Evolutionary conservation across 1,140 invertebrate species (phyloP).

Genomic region (Wiebesia pumilae): DNA sequence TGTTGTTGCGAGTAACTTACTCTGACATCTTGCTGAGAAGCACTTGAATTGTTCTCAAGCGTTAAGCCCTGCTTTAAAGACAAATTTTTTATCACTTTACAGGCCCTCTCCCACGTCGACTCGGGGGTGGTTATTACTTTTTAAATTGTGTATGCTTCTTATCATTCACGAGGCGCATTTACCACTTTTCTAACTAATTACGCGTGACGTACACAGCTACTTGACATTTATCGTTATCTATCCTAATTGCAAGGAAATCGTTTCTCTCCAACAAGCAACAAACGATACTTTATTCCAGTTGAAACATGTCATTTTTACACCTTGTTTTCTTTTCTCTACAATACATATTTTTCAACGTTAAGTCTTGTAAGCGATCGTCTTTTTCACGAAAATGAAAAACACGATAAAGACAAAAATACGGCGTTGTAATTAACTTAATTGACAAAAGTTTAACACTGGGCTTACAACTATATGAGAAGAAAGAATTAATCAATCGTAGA

Average conservation of each 20-base stretch:
- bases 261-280: background rate
- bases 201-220: background rate
- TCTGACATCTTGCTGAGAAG: conserved; percentile 72
- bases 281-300: background rate
- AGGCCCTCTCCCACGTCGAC: background rate
- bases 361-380: background rate
- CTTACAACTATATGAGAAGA: background rate
- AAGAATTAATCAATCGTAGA: background rate
- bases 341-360: background rate
- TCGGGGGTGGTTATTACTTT: background rate
- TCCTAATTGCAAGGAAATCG: background rate
- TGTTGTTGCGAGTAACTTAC: conserved; percentile 67
- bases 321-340: background rate
- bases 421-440: background rate
- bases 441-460: background rate
- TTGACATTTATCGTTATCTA: background rate
- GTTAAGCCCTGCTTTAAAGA: conserved; percentile 75
- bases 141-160: background rate
- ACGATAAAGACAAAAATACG: background rate
- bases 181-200: background rate
- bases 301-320: background rate
- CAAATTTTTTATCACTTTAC: conserved; percentile 14
- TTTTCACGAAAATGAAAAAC: background rate
- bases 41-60: conserved; percentile 78
- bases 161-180: too few relatives aligned